phyloP scores from a whole-genome alignment of 2,888 invertebrate genomes.

The Tuberolachnus salignus region DNA sequence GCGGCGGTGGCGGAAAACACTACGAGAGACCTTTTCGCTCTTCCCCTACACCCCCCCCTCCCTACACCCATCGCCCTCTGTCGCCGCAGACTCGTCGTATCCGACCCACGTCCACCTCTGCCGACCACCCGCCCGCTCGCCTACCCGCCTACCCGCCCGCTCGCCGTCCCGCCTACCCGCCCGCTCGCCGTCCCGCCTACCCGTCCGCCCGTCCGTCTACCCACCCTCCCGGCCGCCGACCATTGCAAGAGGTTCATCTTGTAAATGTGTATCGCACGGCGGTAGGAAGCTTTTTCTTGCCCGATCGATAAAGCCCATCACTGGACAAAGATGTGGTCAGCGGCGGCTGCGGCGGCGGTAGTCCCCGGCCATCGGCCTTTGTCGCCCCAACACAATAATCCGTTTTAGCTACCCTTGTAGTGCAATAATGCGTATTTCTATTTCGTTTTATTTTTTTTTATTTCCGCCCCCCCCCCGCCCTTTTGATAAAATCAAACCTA shows the following conservation, averaged over 20 bases:
- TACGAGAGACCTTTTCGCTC: constrained; percentile 39
- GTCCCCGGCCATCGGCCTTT: constrained; percentile 54
- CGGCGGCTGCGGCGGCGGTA: constrained; percentile 40
- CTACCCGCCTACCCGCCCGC: background rate
- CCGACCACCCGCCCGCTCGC: background rate
- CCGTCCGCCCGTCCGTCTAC: background rate
- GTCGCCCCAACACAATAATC: constrained; percentile 56
- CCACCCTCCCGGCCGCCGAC: background rate
- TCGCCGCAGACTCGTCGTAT: background rate
- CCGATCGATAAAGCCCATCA: constrained; percentile 56
- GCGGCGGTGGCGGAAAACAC: constrained; percentile 6
- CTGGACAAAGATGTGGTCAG: constrained; percentile 56
- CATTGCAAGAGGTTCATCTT: constrained; percentile 51
- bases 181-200: background rate
- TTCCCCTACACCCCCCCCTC: background rate
- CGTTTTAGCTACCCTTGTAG: constrained; percentile 48
- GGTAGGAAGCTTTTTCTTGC: constrained; percentile 48
- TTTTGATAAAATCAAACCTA: constrained; percentile 28
- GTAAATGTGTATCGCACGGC: constrained; percentile 48
- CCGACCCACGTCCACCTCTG: too few species aligned
- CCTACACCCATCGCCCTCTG: background rate
- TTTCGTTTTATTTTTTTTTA: constrained; percentile 29
- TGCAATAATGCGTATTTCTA: constrained; percentile 49
- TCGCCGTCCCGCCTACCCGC: background rate
- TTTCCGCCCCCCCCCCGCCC: too few species aligned